Base-by-base conservation (phyloP, 2,888 invertebrate species). In the Elysia crispata region DNA sequence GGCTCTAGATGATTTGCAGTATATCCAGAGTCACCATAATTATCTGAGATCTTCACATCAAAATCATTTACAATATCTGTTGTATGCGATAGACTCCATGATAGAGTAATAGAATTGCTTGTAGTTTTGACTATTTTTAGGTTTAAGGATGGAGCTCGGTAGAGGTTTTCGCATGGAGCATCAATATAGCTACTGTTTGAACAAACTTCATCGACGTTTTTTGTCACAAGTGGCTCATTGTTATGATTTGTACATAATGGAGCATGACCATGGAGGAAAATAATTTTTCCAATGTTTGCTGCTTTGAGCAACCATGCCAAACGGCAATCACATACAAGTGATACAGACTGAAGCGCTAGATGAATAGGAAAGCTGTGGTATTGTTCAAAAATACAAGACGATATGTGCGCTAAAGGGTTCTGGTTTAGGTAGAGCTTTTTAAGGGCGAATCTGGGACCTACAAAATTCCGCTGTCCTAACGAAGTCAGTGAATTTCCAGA, bases 241-340 rank as follows among this genome's bases (percentile, higher is more conserved):
- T 70, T 70, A 6, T 13, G 28, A 60, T 74, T 73, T 33, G 33
- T 31, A 41, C 62, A 33, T 50, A 57, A 57, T 25, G 54, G 64
- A 20, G 57, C 77, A 18, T 60, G 18, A 64, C 66, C 30, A n/a
- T 3, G 5, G 11, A 41, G 41, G 13, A 80, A 72, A 11, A 8
- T 60, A 18, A 83, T 77, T 5, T 15, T 76, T 1, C 50, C 33
- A n/a, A 62, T 69, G 5, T 41, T 69, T 23, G 72, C 64, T 1
- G 54, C 54, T 23, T 85, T 95, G 20, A 95, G 94, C 0, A 97
- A 93, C 96, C 97, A 97, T 49, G 95, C 93, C 0, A 97, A 91
- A 49, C 95, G 94, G 90, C 97, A 97, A 90, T 97, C 95, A 89
- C 97, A 97, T 77, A 95, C 94, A 86, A 97, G 93, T 3, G 95